Conservation (phyloP, 2,113 vertebrate genomes). For the Azemiops feae region DNA sequence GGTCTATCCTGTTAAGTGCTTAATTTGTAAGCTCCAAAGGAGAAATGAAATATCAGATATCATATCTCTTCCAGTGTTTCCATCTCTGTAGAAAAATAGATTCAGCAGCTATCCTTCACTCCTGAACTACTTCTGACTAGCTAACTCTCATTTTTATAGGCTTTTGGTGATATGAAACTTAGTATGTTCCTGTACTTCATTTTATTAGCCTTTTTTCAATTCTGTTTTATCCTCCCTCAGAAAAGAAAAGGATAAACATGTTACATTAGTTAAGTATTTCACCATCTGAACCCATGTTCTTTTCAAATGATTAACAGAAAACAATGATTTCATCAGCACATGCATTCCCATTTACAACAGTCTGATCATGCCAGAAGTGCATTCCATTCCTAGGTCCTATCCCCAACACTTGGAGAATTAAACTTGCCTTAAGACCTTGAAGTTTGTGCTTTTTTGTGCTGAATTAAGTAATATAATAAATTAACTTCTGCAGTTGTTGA, state of each 20-base stretch:
- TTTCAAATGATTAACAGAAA: slow-evolving; percentile 39
- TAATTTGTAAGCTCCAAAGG: background rate
- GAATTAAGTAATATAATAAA: background rate
- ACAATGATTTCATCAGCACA: slow-evolving; percentile 33
- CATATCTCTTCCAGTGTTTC: background rate
- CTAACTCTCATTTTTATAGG: background rate
- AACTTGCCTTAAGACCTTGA: slow-evolving; percentile 8
- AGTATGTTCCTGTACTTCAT: background rate
- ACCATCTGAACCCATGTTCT: slow-evolving; percentile 2
- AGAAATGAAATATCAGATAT: slow-evolving; percentile 10
- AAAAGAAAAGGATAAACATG: background rate
- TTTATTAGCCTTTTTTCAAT: background rate
- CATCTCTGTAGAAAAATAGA: background rate
- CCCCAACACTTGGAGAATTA: slow-evolving; percentile 49
- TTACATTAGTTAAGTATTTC: slow-evolving; percentile 27
- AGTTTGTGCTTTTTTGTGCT: background rate
- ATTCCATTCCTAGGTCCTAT: slow-evolving; percentile 43
- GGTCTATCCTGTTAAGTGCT: slow-evolving; percentile 1
- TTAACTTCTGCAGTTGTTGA: background rate
- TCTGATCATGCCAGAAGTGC: slow-evolving; percentile 9
- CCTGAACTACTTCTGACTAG: background rate
- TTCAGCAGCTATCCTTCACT: background rate
- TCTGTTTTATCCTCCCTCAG: background rate
- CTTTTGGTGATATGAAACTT: background rate
- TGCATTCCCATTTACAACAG: slow-evolving; percentile 45